Evolutionary conservation across 1,140 invertebrate genomes (phyloP).

Genomic region (Lordiphosa clarofinis): DNA sequence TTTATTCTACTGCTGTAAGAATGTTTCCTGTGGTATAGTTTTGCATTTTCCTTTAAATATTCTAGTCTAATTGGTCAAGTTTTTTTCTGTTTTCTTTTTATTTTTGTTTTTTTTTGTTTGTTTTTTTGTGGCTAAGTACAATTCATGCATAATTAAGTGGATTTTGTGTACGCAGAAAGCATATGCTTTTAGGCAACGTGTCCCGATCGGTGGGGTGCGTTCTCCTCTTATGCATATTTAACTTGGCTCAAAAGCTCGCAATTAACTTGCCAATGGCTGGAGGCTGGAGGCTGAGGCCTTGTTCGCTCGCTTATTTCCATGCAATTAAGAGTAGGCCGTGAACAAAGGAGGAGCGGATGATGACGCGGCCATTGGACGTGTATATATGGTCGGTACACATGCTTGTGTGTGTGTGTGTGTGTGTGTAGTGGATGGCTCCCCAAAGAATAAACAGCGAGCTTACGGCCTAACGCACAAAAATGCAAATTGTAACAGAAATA

Average conservation of each 20-base stretch:
- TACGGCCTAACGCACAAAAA: constrained; percentile 13
- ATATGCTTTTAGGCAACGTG: constrained; percentile 18
- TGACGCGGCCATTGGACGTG: constrained; percentile 1
- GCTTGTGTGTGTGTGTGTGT: not conserved
- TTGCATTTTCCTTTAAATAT: too few relatives aligned
- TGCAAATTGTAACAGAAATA: constrained; percentile 38
- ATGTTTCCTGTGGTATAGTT: too few relatives aligned
- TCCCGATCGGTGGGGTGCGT: constrained; percentile 14
- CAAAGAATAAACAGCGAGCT: constrained; percentile 40
- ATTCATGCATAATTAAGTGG: constrained; percentile 51
- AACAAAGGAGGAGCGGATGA: constrained; percentile 5
- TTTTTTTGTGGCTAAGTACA: constrained; percentile 24
- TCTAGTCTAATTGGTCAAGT: too few relatives aligned
- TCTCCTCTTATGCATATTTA: constrained; percentile 32
- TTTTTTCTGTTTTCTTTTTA: not conserved
- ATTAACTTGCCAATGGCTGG: constrained; percentile 43
- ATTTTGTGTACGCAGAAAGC: constrained; percentile 23
- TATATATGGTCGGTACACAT: not conserved
- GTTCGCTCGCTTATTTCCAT: constrained; percentile 45
- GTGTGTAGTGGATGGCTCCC: constrained; percentile 34
- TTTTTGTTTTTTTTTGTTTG: constrained; percentile 1
- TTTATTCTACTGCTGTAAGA: too few relatives aligned
- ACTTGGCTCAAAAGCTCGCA: constrained; percentile 46
- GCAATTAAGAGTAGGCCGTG: constrained; percentile 35
- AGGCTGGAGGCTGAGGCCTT: constrained; percentile 16